Percentiles rank a stretch among this genome's conserved stretches.
phyloP scores from a whole-genome alignment of 2,888 invertebrate genomes.

The Therioaphis trifolii region DNA sequence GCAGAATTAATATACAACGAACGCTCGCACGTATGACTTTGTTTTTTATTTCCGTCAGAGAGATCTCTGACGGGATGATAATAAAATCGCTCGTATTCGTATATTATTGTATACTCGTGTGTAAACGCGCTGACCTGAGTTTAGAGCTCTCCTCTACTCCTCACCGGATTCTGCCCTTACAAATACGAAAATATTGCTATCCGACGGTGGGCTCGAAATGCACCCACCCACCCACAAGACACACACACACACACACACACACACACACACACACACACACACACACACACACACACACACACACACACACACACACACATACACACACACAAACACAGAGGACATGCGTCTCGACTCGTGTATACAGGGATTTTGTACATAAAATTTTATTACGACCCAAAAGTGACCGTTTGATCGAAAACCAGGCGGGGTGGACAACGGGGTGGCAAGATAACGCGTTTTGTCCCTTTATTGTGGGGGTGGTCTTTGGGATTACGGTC shows the following conservation, averaged over 20 bases:
- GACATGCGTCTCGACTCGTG: too few relatives aligned
- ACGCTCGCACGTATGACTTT: slow-evolving; percentile 22
- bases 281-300: too few relatives aligned
- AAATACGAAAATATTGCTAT: not conserved
- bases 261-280: not conserved
- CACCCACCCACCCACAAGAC: too few relatives aligned
- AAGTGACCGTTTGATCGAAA: not conserved
- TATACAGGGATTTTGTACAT: not conserved
- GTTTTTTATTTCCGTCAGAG: not conserved
- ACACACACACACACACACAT: too few relatives aligned
- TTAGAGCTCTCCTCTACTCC: not conserved
- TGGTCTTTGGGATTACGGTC: not conserved
- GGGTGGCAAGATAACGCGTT: not conserved
- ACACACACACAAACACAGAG: not conserved
- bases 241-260: too few relatives aligned
- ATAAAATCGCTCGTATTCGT: slow-evolving; percentile 3
- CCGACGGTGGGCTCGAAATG: not conserved
- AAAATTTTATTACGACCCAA: not conserved
- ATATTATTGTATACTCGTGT: not conserved
- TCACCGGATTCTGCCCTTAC: not conserved
- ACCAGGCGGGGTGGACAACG: too few relatives aligned
- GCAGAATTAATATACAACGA: slow-evolving; percentile 38
- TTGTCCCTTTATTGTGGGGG: not conserved
- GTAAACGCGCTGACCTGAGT: too few relatives aligned
- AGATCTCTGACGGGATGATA: not conserved